Evolutionary conservation across 35 echinoderm and acorn worm species (phyloP).

Genomic region (Chiridota heheva): DNA sequence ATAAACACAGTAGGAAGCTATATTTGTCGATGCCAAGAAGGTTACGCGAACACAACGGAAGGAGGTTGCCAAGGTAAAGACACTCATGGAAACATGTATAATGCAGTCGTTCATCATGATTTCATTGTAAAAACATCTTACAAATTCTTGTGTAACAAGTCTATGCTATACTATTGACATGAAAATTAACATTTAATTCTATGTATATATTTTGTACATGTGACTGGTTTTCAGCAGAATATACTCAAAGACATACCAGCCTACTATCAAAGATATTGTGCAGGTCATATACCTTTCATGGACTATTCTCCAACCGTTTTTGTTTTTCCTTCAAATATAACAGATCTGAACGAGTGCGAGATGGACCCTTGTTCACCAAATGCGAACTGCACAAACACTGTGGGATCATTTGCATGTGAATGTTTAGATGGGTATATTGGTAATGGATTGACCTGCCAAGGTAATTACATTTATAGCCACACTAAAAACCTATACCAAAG

Average conservation of each 20-base stretch:
- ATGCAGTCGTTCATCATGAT: too few species aligned
- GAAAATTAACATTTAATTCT: too few species aligned
- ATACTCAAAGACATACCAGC: too few species aligned
- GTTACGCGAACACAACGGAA: constrained; percentile 25
- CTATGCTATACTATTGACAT: too few species aligned
- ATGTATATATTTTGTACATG: too few species aligned
- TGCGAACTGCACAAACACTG: constrained; percentile 60
- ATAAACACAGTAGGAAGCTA: constrained; percentile 26
- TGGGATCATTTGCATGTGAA: constrained; percentile 56
- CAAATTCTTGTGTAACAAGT: too few species aligned
- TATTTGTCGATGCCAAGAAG: constrained; percentile 7
- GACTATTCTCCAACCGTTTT: neutral
- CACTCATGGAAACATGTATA: too few species aligned
- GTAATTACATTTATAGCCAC: constrained; percentile 15
- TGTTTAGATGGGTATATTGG: constrained; percentile 65
- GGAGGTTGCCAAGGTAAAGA: constrained; percentile 15
- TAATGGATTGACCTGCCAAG: constrained; percentile 33
- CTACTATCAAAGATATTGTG: too few species aligned
- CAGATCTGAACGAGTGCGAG: constrained; percentile 88
- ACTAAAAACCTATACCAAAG: constrained; percentile 1
- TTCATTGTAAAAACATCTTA: too few species aligned
- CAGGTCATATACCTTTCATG: neutral
- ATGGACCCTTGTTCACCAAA: constrained; percentile 52
- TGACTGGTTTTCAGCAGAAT: too few species aligned
- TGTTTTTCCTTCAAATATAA: neutral